phyloP scores from a whole-genome alignment of 2,797 vertebrate genomes.

The Vultur gryphus region DNA sequence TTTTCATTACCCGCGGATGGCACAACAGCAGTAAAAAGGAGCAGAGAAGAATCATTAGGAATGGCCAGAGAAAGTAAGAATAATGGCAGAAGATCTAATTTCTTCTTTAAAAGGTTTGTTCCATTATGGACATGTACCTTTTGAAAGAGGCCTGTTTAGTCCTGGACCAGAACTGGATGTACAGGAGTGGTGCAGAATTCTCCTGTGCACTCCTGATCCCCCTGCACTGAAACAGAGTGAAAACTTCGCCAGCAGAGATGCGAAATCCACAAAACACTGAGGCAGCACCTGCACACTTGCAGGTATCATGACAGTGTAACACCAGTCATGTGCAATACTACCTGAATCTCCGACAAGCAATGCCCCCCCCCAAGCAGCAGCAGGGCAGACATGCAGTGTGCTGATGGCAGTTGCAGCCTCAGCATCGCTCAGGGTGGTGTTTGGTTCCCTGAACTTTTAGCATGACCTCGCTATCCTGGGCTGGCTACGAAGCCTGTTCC shows the following conservation, averaged over 20 bases:
- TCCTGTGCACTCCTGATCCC: background rate
- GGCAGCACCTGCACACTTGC: background rate
- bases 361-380: background rate
- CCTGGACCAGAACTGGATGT: background rate
- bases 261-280: fast-evolving
- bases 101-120: background rate
- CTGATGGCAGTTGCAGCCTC: background rate
- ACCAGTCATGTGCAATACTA: no score
- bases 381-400: fast-evolving
- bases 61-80: background rate
- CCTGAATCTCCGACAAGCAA: background rate
- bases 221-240: background rate
- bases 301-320: fast-evolving
- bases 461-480: fast-evolving
- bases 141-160: background rate
- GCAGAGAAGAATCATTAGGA: background rate
- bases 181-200: background rate
- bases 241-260: background rate
- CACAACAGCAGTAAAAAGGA: background rate
- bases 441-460: background rate
- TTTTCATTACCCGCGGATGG: background rate
- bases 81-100: background rate
- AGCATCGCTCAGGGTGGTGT: fast-evolving
- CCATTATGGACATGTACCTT: fast-evolving
- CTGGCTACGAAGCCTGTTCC: background rate